A percentile compares a stretch with the other conserved stretches of the same genome.
Evolutionary conservation across 2,888 invertebrate genomes (phyloP).

Genomic region (Caenorhabditis plicata): DNA sequence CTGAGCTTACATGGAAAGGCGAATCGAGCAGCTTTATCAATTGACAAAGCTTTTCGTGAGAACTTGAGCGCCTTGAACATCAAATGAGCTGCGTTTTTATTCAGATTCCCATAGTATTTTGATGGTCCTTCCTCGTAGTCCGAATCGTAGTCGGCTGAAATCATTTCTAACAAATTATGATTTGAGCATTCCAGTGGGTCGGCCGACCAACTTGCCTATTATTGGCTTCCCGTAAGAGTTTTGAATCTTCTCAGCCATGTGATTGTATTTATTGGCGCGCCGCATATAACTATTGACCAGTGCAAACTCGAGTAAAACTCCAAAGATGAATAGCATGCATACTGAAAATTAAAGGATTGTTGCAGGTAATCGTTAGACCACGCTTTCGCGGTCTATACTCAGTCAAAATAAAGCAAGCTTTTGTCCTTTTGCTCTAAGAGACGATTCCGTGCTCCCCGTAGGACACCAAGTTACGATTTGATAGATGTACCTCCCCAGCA

Average conservation of each 20-base stretch:
- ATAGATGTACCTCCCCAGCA: too few relatives aligned
- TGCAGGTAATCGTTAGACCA: background rate
- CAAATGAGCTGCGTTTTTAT: conserved; percentile 42
- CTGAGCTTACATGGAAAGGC: conserved; percentile 50
- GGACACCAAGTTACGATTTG: too few relatives aligned
- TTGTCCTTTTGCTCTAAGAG: too few relatives aligned
- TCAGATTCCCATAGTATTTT: conserved; percentile 35
- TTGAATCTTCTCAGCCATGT: conserved; percentile 54
- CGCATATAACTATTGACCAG: conserved; percentile 57
- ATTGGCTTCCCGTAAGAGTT: conserved; percentile 21
- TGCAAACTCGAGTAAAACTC: conserved; percentile 58
- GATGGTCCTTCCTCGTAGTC: conserved; percentile 40
- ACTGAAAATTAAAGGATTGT: conserved; percentile 31
- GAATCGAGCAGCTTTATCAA: conserved; percentile 51
- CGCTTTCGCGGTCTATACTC: too few relatives aligned
- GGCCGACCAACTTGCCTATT: too few relatives aligned
- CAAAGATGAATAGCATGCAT: conserved; percentile 60
- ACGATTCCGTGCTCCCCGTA: too few relatives aligned
- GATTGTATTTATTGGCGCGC: conserved; percentile 57
- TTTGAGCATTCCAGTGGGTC: too few relatives aligned
- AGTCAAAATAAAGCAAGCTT: too few relatives aligned
- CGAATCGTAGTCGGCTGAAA: conserved; percentile 40
- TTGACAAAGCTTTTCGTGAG: conserved; percentile 47
- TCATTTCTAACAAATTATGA: too few relatives aligned
- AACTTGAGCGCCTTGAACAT: conserved; percentile 50